Percentiles rank a stretch among this genome's conserved stretches.
phyloP scores from a whole-genome alignment of 1,140 invertebrate species.

The Ganaspis sp. region DNA sequence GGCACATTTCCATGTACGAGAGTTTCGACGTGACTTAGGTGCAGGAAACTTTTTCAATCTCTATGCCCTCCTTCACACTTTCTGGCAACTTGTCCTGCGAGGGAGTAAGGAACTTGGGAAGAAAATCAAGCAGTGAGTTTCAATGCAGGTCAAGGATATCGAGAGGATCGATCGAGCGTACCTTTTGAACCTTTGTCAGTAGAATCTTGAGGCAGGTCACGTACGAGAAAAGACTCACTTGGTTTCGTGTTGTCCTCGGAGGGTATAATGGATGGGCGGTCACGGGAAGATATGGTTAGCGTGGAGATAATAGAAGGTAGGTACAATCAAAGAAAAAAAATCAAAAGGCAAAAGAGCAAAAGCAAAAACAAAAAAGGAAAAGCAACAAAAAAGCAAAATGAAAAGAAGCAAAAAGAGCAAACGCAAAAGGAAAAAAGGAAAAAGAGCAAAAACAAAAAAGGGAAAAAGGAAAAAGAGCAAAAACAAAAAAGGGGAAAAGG shows the following conservation, averaged over 20 bases:
- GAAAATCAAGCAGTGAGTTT: slow-evolving; percentile 10
- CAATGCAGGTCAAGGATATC: slow-evolving; percentile 19
- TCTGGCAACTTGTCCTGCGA: background rate
- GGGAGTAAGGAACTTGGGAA: background rate
- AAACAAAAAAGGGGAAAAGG: background rate
- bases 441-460: background rate
- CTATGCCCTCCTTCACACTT: background rate
- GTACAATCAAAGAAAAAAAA: background rate
- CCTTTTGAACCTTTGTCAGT: slow-evolving; percentile 22
- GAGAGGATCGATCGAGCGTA: slow-evolving; percentile 18
- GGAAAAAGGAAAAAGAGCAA: background rate
- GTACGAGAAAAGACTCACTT: slow-evolving; percentile 40
- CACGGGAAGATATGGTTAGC: slow-evolving; percentile 42
- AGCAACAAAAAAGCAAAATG: no score
- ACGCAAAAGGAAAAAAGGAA: background rate
- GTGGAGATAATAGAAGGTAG: slow-evolving; percentile 34
- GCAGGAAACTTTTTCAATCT: background rate
- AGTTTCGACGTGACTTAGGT: no score
- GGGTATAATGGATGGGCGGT: slow-evolving; percentile 39
- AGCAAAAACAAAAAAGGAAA: background rate
- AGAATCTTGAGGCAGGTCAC: slow-evolving; percentile 41
- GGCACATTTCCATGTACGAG: no score
- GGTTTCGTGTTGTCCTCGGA: slow-evolving; percentile 20
- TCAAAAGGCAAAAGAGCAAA: background rate
- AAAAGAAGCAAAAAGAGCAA: no score